Evolutionary conservation across 2,113 vertebrate species (phyloP).

Genomic region (Cyrtonyx montezumae): DNA sequence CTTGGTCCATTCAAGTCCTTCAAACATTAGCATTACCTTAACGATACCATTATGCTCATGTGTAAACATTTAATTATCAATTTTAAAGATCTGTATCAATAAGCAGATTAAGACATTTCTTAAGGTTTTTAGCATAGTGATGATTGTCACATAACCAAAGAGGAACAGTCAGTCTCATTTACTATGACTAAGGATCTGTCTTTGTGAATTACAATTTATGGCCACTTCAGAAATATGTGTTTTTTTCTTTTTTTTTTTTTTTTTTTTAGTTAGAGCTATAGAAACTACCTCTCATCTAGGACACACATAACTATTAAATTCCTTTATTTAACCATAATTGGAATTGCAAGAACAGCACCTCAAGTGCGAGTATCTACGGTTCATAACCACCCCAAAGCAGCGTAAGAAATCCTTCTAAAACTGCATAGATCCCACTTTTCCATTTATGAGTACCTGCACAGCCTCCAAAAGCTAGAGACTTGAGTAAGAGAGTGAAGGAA

Average conservation of each 20-base stretch:
- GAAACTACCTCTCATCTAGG: background rate
- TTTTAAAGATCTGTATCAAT: background rate
- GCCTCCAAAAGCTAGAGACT: background rate
- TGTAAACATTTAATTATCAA: background rate
- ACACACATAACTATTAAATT: background rate
- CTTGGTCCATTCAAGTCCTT: background rate
- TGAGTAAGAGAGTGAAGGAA: background rate
- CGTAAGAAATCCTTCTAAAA: background rate
- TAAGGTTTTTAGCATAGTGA: background rate
- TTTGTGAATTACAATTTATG: background rate
- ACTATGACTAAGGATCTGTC: background rate
- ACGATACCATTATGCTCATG: background rate
- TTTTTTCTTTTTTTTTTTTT: too few species aligned
- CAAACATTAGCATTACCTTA: background rate
- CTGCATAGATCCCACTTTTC: background rate
- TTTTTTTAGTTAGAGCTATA: background rate
- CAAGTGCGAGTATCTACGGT: background rate
- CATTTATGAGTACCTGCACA: background rate
- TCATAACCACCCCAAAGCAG: background rate
- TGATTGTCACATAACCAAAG: background rate
- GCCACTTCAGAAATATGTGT: background rate
- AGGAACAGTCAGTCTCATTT: background rate
- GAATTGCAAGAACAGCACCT: background rate
- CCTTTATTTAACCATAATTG: background rate
- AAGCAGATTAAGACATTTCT: background rate